These are phyloP conservation scores for Carpatolechia fugitivella DNA, from an alignment of 2,888 invertebrate species.

Conservation along the genomic window DNA sequence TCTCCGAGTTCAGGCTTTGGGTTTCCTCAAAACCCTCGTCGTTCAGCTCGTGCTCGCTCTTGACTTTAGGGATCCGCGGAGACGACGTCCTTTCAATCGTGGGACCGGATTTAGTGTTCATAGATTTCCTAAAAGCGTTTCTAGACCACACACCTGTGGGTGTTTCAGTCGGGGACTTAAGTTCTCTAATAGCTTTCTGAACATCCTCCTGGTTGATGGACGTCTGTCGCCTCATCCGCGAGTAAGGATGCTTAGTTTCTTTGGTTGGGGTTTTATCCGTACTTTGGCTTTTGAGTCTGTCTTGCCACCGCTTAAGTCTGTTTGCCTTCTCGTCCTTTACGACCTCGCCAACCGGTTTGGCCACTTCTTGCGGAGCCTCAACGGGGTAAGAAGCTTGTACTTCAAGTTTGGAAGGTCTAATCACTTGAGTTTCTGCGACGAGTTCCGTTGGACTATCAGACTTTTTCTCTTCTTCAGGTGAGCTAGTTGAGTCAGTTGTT, in stretches of 20 bases:
- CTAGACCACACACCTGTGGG: constrained; percentile 81
- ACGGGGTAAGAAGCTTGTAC: constrained; percentile 76
- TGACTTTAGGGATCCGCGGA: constrained; percentile 74
- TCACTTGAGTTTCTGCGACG: constrained; percentile 76
- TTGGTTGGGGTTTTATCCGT: constrained; percentile 68
- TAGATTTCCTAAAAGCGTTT: constrained; percentile 62
- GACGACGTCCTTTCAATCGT: constrained; percentile 55
- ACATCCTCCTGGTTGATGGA: constrained; percentile 86
- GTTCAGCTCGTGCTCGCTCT: constrained; percentile 85
- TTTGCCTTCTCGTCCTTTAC: constrained; percentile 78
- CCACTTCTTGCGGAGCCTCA: constrained; percentile 52
- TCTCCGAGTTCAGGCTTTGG: constrained; percentile 91
- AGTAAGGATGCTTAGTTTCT: constrained; percentile 61
- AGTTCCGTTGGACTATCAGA: constrained; percentile 63
- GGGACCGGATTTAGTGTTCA: constrained; percentile 44
- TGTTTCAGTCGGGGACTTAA: constrained; percentile 81
- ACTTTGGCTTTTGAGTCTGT: constrained; percentile 81
- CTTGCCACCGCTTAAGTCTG: constrained; percentile 84
- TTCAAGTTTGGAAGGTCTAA: constrained; percentile 72
- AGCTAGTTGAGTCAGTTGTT: constrained; percentile 78
- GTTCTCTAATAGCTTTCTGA: constrained; percentile 82
- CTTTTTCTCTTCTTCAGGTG: constrained; percentile 77
- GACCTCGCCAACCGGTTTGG: constrained; percentile 53
- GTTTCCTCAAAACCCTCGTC: constrained; percentile 96
- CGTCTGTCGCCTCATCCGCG: constrained; percentile 82